Percentiles rank a stretch among this genome's conserved stretches.
Conservation (phyloP, 2,113 vertebrate species). For the Calonectris borealis region DNA sequence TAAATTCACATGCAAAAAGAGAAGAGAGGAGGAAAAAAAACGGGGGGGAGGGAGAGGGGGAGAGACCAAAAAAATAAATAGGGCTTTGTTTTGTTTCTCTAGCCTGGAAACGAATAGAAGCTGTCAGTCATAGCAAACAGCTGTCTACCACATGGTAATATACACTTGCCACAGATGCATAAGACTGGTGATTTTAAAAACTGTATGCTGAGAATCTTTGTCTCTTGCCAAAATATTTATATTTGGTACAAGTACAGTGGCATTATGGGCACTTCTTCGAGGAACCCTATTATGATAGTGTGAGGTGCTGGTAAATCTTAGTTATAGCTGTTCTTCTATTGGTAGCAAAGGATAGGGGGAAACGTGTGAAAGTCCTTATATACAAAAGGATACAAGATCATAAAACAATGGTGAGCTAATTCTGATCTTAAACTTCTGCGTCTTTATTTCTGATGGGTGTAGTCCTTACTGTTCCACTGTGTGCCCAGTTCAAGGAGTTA, state of each 20-base stretch:
- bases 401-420: not conserved
- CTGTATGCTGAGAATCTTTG: not conserved
- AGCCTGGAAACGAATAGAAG: not conserved
- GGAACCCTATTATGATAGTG: accelerated
- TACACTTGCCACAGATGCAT: not conserved
- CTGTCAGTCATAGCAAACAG: not conserved
- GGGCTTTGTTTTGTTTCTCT: not conserved
- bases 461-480: not conserved
- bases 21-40: not conserved
- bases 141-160: not conserved
- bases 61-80: not conserved
- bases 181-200: not conserved
- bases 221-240: not conserved
- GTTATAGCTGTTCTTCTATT: not conserved
- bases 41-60: accelerated
- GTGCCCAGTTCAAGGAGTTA: not conserved
- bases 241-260: not conserved
- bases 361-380: not conserved
- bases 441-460: not conserved
- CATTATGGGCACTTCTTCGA: not conserved
- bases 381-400: not conserved
- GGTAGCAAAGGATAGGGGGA: not conserved
- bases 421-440: not conserved
- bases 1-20: not conserved
- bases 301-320: not conserved